Percentiles rank a stretch among this genome's conserved stretches.
Conservation (phyloP, 2,888 invertebrate species). For the Sesamia inferens region DNA sequence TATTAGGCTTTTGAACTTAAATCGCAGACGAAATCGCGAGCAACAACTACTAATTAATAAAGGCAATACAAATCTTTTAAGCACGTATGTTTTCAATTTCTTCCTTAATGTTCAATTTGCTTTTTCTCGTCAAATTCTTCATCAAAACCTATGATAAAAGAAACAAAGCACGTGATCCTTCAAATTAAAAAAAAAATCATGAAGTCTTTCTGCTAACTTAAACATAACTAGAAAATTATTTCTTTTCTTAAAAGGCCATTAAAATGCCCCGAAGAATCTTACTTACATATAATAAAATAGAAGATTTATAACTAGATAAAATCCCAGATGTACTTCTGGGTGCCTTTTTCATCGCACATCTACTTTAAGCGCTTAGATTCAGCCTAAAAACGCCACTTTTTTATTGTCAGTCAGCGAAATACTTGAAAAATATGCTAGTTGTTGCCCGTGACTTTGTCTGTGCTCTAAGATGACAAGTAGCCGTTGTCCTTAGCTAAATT, state of each 20-base stretch:
- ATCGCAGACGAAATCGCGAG: too few species aligned
- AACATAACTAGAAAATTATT: not conserved
- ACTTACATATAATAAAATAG: constrained; percentile 7
- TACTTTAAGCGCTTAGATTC: constrained; percentile 5
- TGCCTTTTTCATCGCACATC: not conserved
- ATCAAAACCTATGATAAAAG: not conserved
- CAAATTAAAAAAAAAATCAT: not conserved
- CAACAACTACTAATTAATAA: not conserved
- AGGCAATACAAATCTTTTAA: not conserved
- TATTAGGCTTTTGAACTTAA: too few species aligned
- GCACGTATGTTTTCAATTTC: not conserved
- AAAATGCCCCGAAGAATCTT: not conserved
- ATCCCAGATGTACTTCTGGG: not conserved
- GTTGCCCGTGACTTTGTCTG: not conserved
- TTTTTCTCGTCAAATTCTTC: not conserved
- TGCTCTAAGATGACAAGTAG: not conserved
- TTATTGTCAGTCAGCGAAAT: constrained; percentile 18
- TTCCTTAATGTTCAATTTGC: not conserved
- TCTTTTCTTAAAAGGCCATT: constrained; percentile 3
- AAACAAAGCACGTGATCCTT: not conserved
- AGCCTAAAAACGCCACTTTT: constrained; percentile 5
- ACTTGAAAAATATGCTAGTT: constrained; percentile 3
- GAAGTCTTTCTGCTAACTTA: not conserved
- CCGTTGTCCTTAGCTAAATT: not conserved
- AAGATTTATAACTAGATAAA: not conserved